Evolutionary conservation across 1,140 invertebrate species (phyloP), one percentile per base, ranked within the genome.

Genomic region (Trypoxylus dichotomus): DNA sequence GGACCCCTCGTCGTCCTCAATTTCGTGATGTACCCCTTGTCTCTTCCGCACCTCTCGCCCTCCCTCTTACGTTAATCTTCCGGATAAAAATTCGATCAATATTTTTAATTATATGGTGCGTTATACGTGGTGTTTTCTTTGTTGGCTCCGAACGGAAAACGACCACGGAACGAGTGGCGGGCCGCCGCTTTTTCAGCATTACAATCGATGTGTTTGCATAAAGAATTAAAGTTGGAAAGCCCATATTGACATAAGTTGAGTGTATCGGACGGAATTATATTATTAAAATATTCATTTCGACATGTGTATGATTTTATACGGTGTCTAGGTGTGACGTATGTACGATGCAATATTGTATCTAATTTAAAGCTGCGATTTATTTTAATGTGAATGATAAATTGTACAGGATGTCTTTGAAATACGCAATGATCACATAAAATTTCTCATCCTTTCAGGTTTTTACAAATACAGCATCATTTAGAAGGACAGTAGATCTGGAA

Each of bases 71-170:
- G 60, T 63, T 63, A 63, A 63, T 63, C 60, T 63, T 63, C 60
- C 60, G 60, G 60, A 63, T 63, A 63, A 63, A 63, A 63, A 63
- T 63, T 63, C 60, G 60, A 63, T 63, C 60, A 27, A 63, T 63
- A 63, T 63, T 63, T 63, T 63, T 63, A 63, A 63, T 63, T 63
- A 63, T 63, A 63, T 63, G 60, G 60, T 63, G 19, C 60, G 60
- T 63, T 63, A 63, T 27, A 63, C 60, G 60, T 24, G 25, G 60
- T 63, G 60, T 63, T 63, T 63, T 25, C 60, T 24, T 27, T 63
- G 60, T 63, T 25, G 19, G 19, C 25, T 63, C 21, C 43, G 43
- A 19, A 8, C 43, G n/a, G 43, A 13, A 63, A 63, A 63, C 60
- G 60, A 24, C 8, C 21, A 11, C 21, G 21, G 25, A 11, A 27